Evolutionary conservation across 1,140 invertebrate genomes (phyloP), one percentile per base, ranked within the genome.

Genomic region (Drosophila sproati): DNA sequence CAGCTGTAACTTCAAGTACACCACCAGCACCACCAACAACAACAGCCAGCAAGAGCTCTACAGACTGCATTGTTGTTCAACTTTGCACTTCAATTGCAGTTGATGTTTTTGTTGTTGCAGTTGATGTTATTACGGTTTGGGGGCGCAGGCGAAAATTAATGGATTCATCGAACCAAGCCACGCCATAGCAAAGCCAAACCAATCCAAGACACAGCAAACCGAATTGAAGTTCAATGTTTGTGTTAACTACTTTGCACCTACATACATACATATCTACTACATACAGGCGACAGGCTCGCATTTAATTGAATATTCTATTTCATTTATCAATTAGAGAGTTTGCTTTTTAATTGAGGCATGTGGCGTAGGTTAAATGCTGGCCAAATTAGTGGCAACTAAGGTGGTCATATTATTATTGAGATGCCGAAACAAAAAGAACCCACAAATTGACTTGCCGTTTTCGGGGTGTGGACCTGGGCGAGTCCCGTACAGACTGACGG

Each of bases 71-170:
- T 79, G 73, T 71, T 72, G 73, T 89, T 89, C 85, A 89, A 89
- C 85, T 89, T 89, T 89, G 85, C 85, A 89, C 85, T 89, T 89
- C 85, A 89, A 89, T 80, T 80, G 77, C 67, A 61, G 48, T 73
- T 63, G 45, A 20, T 20, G 20, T 20, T 20, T 20, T 50, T 45
- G 69, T 29, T 41, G 67, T 32, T 60, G 54, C 34, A 43, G 56
- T 52, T 57, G 56, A 60, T 70, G 56, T 70, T 60, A 73, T 73
- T 73, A 68, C 56, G 41, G 43, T 76, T 79, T 85, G 74, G 80
- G 85, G 85, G 85, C 74, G 85, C 81, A 79, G 86, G 85, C 83
- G 85, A 71, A 89, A 89, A 89, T 88, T 88, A 88, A 88, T 88
- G 85, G 80, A 88, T 89, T 88, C 85, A 88, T 89, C 88, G 77